phyloP scores from a whole-genome alignment of 2,113 vertebrate genomes.

The Phocoena phocoena region DNA sequence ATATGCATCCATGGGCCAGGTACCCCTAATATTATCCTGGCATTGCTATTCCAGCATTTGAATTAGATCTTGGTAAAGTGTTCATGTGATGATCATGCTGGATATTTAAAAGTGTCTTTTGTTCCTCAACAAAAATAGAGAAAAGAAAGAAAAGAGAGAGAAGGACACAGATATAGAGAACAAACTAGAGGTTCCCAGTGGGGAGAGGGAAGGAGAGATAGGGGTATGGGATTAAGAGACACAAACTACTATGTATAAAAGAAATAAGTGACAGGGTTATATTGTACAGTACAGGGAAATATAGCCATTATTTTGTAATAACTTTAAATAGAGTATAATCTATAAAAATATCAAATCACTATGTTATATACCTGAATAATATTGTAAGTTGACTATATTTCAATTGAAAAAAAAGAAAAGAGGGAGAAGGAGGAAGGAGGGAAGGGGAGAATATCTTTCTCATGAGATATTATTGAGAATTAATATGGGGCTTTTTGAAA shows the following conservation, averaged over 20 bases:
- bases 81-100: not conserved
- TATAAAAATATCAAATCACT: not conserved
- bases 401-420: not conserved
- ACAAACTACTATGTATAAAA: not conserved
- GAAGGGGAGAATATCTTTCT: not conserved
- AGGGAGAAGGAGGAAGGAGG: no score
- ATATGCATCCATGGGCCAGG: not conserved
- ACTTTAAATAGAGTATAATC: not conserved
- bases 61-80: not conserved
- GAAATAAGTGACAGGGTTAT: no score
- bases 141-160: not conserved
- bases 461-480: not conserved
- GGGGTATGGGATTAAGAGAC: not conserved
- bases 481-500: not conserved
- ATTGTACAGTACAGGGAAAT: not conserved
- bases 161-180: not conserved
- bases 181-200: not conserved
- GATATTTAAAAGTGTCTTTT: conserved; percentile 14
- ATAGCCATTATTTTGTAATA: not conserved
- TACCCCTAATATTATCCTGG: not conserved
- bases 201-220: not conserved
- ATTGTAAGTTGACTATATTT: not conserved
- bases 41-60: not conserved
- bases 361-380: not conserved
- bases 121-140: not conserved